Percentiles rank a stretch among this genome's conserved stretches.
These are phyloP conservation scores for Agrilus planipennis DNA, from an alignment of 1,140 invertebrate genomes.

Conservation along the genomic window DNA sequence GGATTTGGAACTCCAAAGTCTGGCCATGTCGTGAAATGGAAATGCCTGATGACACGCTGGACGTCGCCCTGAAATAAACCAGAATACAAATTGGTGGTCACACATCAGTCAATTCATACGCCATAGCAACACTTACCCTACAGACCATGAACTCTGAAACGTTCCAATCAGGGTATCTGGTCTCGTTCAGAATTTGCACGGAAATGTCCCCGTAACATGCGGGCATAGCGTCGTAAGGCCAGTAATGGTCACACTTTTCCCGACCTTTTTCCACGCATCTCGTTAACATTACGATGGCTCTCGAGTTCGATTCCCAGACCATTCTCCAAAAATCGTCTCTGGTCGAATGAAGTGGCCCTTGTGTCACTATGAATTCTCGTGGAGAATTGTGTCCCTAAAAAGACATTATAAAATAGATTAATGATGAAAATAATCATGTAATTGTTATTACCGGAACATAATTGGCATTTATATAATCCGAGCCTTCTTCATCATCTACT, in stretches of 20 bases:
- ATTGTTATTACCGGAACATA: slow-evolving; percentile 90
- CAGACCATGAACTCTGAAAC: slow-evolving; percentile 88
- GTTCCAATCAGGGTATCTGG: slow-evolving; percentile 88
- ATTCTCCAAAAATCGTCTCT: slow-evolving; percentile 98
- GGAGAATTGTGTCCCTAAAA: slow-evolving; percentile 75
- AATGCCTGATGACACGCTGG: slow-evolving; percentile 77
- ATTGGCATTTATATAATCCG: slow-evolving; percentile 95
- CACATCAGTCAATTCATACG: no score
- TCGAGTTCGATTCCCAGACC: slow-evolving; percentile 92
- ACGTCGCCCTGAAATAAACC: slow-evolving; percentile 59
- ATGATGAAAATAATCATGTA: no score
- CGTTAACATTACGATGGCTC: slow-evolving; percentile 97
- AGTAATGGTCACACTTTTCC: slow-evolving; percentile 96
- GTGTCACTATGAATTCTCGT: slow-evolving; percentile 91
- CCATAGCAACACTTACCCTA: slow-evolving; percentile 63
- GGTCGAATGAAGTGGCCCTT: slow-evolving; percentile 91
- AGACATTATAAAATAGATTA: not conserved
- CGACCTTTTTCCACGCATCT: slow-evolving; percentile 82
- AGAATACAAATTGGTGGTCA: no score
- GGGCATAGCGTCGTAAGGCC: slow-evolving; percentile 89
- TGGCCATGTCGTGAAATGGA: slow-evolving; percentile 96
- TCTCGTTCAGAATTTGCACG: slow-evolving; percentile 84
- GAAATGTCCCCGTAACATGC: slow-evolving; percentile 96
- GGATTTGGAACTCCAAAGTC: slow-evolving; percentile 94
- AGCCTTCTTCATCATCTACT: slow-evolving; percentile 92